These are phyloP conservation scores for Petrosia ficiformis DNA, from an alignment of 37 sponge, comb jelly and placozoan genomes.

Conservation along the genomic window DNA sequence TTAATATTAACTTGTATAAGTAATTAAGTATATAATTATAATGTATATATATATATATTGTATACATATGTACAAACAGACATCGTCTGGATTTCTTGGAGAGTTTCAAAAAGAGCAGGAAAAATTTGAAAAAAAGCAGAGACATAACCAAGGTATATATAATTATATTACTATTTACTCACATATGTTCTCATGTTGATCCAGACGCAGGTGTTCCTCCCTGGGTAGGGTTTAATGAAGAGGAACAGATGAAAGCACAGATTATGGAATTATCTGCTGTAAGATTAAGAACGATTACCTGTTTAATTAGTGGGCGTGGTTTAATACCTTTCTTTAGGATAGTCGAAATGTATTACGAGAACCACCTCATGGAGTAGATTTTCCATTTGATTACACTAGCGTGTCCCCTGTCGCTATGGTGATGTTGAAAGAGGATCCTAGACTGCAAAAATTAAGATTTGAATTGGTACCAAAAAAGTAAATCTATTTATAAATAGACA, in stretches of 20 bases:
- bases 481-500: constrained; percentile 2
- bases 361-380: constrained; percentile 92
- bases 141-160: no score
- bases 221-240: constrained; percentile 98
- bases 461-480: constrained; percentile 94
- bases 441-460: constrained; percentile 86
- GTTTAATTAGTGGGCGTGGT: no score
- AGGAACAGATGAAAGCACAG: constrained; percentile 94
- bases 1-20: constrained; percentile 10
- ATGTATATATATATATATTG: not conserved
- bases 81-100: constrained; percentile 44
- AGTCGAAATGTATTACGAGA: constrained; percentile 89
- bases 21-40: not conserved
- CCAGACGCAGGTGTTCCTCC: constrained; percentile 87
- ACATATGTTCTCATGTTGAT: not conserved
- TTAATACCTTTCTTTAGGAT: constrained; percentile 64
- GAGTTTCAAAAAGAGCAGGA: constrained; percentile 82
- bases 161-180: no score
- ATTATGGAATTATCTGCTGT: constrained; percentile 92
- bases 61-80: not conserved
- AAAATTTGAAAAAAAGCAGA: constrained; percentile 64
- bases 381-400: constrained; percentile 79
- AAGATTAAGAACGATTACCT: no score
- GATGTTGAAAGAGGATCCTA: constrained; percentile 77
- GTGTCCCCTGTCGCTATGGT: constrained; percentile 87